These are phyloP conservation scores for Bovichtus variegatus DNA, from an alignment of 2,797 vertebrate genomes.

Conservation along the genomic window DNA sequence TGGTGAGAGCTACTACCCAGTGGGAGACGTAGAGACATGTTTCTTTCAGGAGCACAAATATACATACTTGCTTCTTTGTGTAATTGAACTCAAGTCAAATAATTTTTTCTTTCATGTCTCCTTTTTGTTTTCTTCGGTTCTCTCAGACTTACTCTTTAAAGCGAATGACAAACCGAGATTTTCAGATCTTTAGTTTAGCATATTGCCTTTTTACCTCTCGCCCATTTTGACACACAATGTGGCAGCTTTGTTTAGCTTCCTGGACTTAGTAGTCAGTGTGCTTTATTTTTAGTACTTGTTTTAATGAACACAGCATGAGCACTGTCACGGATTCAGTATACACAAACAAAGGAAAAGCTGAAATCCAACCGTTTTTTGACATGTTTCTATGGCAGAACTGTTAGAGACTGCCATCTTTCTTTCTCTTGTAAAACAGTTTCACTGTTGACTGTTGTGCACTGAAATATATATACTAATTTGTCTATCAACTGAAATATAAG, in stretches of 20 bases:
- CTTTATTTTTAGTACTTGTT: slow-evolving; percentile 87
- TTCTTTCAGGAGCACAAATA: slow-evolving; percentile 91
- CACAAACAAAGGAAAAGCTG: slow-evolving; percentile 71
- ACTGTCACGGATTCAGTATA: slow-evolving; percentile 82
- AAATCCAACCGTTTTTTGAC: slow-evolving; percentile 73
- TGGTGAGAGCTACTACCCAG: slow-evolving; percentile 87
- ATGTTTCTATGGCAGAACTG: slow-evolving; percentile 83
- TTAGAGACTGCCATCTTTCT: slow-evolving; percentile 78
- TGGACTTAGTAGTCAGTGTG: slow-evolving; percentile 85
- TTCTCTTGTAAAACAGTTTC: slow-evolving; percentile 85
- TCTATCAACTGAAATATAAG: slow-evolving; percentile 87
- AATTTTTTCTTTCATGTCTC: slow-evolving; percentile 64
- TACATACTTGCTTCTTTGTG: slow-evolving; percentile 90
- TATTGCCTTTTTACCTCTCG: slow-evolving; percentile 88
- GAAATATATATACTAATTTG: slow-evolving; percentile 83
- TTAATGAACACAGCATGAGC: slow-evolving; percentile 87
- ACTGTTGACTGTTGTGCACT: slow-evolving; percentile 89
- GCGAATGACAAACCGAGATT: slow-evolving; percentile 84
- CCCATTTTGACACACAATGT: slow-evolving; percentile 82
- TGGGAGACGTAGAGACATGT: slow-evolving; percentile 43
- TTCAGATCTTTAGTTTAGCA: slow-evolving; percentile 90
- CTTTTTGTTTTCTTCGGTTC: slow-evolving; percentile 68
- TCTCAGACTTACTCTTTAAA: slow-evolving; percentile 88
- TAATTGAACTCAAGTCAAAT: slow-evolving; percentile 79
- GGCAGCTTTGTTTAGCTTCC: slow-evolving; percentile 89